A percentile compares a stretch with the other conserved stretches of the same genome.
Conservation (phyloP, 1,140 invertebrate genomes). For the Fopius arisanus region DNA sequence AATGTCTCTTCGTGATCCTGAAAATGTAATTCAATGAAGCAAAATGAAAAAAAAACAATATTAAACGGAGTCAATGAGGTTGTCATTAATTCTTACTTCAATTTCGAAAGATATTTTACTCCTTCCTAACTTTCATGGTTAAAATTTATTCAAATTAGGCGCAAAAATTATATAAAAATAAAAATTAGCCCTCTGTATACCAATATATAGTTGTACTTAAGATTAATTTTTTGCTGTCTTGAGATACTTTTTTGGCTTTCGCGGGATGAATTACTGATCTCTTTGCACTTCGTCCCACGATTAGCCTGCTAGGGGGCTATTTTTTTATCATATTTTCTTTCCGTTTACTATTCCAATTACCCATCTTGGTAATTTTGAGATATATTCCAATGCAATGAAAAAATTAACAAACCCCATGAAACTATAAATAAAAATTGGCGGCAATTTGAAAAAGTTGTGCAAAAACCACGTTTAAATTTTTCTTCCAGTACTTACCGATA, state of each 20-base stretch:
- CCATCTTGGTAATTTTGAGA: too few species aligned
- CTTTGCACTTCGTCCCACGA: background rate
- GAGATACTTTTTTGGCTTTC: background rate
- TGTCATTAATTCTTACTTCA: background rate
- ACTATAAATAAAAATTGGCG: too few species aligned
- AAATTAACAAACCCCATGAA: too few species aligned
- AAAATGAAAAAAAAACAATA: background rate
- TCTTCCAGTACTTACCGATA: too few species aligned
- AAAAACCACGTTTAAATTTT: too few species aligned
- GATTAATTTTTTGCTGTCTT: background rate
- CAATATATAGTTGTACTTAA: background rate
- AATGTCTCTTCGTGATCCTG: background rate
- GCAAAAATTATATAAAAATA: background rate
- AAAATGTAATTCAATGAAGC: background rate
- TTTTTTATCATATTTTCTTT: background rate
- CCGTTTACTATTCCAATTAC: too few species aligned
- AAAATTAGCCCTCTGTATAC: background rate
- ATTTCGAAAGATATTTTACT: background rate
- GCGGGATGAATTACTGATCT: background rate
- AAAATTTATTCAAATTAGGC: background rate
- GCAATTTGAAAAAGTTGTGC: too few species aligned
- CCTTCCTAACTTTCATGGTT: background rate
- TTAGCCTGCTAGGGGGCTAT: background rate
- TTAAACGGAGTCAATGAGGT: background rate
- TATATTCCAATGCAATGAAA: too few species aligned